Conservation (phyloP, 1,140 invertebrate species). For the Atta texana region DNA sequence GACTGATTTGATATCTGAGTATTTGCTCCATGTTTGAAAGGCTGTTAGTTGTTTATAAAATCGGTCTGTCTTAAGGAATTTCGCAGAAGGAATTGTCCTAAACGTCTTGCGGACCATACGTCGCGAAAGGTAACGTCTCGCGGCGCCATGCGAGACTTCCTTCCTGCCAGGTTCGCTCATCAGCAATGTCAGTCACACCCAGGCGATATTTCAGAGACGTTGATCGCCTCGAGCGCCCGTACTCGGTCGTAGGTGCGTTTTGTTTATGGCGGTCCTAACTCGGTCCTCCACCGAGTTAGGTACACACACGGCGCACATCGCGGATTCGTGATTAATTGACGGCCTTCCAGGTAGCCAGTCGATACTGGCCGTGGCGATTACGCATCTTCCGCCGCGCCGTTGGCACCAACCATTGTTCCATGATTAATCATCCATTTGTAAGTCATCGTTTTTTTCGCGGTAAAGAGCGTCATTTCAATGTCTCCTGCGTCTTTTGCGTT, state of each 20-base stretch:
- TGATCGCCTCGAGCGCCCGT: slow-evolving; percentile 62
- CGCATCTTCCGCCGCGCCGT: slow-evolving; percentile 54
- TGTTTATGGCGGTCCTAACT: slow-evolving; percentile 80
- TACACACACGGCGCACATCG: slow-evolving; percentile 71
- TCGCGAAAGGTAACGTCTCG: slow-evolving; percentile 33
- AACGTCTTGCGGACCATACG: not conserved
- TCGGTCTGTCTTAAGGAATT: slow-evolving; percentile 1
- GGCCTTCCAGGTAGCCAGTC: slow-evolving; percentile 80
- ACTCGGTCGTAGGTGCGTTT: slow-evolving; percentile 71
- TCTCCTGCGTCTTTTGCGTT: slow-evolving; percentile 59
- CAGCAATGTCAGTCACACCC: slow-evolving; percentile 79
- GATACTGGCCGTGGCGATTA: slow-evolving; percentile 71
- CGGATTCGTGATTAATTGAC: slow-evolving; percentile 81
- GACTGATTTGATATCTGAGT: not conserved
- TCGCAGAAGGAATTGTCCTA: not conserved
- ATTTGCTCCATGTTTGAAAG: not conserved
- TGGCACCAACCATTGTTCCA: slow-evolving; percentile 77
- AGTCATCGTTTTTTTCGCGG: slow-evolving; percentile 72
- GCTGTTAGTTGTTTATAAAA: not conserved
- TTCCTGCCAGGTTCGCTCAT: slow-evolving; percentile 70
- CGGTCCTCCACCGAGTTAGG: slow-evolving; percentile 71
- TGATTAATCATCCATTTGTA: slow-evolving; percentile 83
- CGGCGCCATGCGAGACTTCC: slow-evolving; percentile 46
- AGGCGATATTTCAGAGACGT: slow-evolving; percentile 77
- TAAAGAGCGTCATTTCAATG: slow-evolving; percentile 67